Evolutionary conservation across 1,140 invertebrate genomes (phyloP).

Genomic region (Drosophila neocordata): DNA sequence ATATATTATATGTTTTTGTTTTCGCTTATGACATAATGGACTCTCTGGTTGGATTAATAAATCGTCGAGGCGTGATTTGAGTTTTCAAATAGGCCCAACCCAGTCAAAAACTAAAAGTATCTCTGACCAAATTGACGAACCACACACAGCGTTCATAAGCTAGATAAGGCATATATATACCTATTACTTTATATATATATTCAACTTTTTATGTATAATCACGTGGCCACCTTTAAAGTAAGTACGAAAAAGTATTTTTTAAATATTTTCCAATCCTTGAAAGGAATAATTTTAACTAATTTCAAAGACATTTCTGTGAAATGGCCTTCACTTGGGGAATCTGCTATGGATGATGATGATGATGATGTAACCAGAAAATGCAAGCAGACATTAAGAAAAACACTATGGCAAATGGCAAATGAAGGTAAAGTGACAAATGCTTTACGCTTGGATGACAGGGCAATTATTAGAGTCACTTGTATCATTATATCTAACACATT

Average conservation of each 20-base stretch:
- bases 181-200: background rate
- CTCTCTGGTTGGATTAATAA: slow-evolving; percentile 38
- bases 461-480: background rate
- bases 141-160: slow-evolving; percentile 18
- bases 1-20: slow-evolving; percentile 12
- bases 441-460: slow-evolving; percentile 14
- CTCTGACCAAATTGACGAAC: slow-evolving; percentile 25
- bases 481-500: slow-evolving; percentile 1
- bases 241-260: background rate
- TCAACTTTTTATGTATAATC: background rate
- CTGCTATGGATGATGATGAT: no score
- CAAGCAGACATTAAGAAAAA: background rate
- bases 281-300: background rate
- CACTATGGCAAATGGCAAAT: no score
- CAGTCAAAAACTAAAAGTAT: slow-evolving; percentile 20
- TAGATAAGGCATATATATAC: background rate
- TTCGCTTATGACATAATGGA: slow-evolving; percentile 65
- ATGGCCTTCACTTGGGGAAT: background rate
- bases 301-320: no score
- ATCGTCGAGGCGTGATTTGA: slow-evolving; percentile 68
- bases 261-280: background rate
- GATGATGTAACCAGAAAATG: background rate
- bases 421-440: background rate
- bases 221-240: background rate
- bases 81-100: slow-evolving; percentile 44